Evolutionary conservation across 2,888 invertebrate genomes (phyloP), one percentile per base, ranked within the genome.

Genomic region (Agriopis aurantiaria): DNA sequence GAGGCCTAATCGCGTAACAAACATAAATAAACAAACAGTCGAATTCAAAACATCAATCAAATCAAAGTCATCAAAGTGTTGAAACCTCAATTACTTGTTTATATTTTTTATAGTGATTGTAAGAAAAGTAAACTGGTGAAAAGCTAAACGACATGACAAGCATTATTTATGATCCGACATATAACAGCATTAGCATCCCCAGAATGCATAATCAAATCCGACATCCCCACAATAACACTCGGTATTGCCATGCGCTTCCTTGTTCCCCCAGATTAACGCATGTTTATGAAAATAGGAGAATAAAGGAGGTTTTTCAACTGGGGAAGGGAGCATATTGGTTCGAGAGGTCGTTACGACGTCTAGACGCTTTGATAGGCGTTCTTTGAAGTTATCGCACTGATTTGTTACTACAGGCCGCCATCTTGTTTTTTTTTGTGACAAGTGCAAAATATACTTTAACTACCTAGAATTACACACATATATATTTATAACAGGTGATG

Each of bases 191-290:
- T 46, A 62, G 33, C 53, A 62, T 0, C 43, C 41, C 43, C 52
- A 53, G 8, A 61, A 11, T 8, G 17, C 43, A 49, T 46, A 64
- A 48, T 60, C 9, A 40, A 61, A 56, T 17, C 60, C 49, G 48
- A 41, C 55, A 48, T 46, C 11, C 60, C 57, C 60, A 41, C 45
- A 66, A 69, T 61, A 73, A 74, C 74, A 76, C 45, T 41, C 57
- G 78, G 75, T 73, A 77, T 84, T 80, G 79, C 80, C 80, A 78
- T 74, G 79, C 77, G 79, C 75, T 77, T 78, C 80, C 80, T 80
- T 78, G 80, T 79, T 79, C 79, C 76, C 71, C 58, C 66, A 76
- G 78, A 84, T 83, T 82, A 85, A 79, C 78, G 69, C 76, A 65
- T 69, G 53, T 65, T 57, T 64, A 59, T 60, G 64, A 65, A 65